phyloP scores from a whole-genome alignment of 2,888 invertebrate genomes.

The Lucinisca nassula region DNA sequence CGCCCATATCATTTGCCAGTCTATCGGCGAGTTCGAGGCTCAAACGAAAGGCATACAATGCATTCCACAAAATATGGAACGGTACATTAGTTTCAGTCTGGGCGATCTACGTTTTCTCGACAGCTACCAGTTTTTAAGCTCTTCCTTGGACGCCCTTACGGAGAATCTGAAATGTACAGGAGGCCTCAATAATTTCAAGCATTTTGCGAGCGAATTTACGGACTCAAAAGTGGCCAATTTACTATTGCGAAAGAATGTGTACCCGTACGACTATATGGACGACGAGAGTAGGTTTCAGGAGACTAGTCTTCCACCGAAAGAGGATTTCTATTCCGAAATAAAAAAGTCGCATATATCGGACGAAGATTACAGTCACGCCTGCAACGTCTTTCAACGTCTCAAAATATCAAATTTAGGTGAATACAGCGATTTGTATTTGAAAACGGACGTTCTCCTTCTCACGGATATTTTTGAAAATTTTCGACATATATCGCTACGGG shows the following conservation, averaged over 20 bases:
- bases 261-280: conserved; percentile 39
- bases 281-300: conserved; percentile 4
- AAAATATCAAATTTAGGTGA: conserved; percentile 28
- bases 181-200: background rate
- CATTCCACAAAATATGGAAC: conserved; percentile 21
- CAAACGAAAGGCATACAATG: background rate
- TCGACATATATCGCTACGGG: conserved; percentile 28
- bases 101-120: conserved; percentile 25
- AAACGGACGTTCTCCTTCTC: conserved; percentile 39
- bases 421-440: conserved; percentile 49
- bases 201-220: too few species aligned
- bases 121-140: conserved; percentile 28
- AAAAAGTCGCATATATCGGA: background rate
- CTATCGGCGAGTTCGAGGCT: background rate
- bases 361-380: conserved; percentile 31
- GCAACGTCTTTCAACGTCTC: conserved; percentile 21
- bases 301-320: background rate
- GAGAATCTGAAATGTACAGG: background rate
- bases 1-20: conserved; percentile 33
- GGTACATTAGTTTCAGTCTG: conserved; percentile 26
- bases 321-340: background rate
- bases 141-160: conserved; percentile 1
- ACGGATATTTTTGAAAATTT: conserved; percentile 52
- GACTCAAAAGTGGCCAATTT: background rate
- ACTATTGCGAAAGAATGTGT: conserved; percentile 19